These are phyloP conservation scores for Sitta europaea DNA, from an alignment of 2,113 vertebrate genomes.

Conservation along the genomic window DNA sequence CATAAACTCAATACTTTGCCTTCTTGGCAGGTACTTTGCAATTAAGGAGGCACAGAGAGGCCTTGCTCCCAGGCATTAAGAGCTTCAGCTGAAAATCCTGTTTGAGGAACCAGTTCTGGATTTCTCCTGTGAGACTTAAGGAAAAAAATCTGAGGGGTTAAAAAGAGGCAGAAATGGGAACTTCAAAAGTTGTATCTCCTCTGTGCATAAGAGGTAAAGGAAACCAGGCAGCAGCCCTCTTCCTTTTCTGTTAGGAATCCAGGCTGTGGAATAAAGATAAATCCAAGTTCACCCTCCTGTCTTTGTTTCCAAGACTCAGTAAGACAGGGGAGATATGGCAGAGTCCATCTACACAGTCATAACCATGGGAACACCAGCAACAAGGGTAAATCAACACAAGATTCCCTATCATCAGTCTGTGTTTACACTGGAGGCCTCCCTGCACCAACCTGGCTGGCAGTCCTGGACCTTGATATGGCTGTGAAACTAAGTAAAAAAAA, in stretches of 20 bases:
- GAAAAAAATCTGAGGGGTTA: not conserved
- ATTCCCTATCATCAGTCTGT: not conserved
- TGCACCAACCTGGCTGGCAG: not conserved
- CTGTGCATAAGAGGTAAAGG: not conserved
- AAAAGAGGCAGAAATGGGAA: not conserved
- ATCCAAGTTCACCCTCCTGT: not conserved
- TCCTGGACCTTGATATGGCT: not conserved
- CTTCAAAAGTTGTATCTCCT: not conserved
- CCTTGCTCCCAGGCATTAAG: not conserved
- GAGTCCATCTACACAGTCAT: not conserved
- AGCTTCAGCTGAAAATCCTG: not conserved
- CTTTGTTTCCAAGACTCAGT: conserved; percentile 1
- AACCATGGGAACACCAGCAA: conserved; percentile 50
- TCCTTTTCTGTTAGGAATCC: conserved; percentile 6
- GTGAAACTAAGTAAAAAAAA: not conserved
- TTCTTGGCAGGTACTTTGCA: not conserved
- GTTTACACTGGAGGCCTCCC: conserved; percentile 1
- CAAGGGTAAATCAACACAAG: not conserved
- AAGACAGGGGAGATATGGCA: conserved; percentile 20
- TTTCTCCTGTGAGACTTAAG: not conserved
- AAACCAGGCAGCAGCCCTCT: not conserved
- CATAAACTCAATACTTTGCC: accelerated
- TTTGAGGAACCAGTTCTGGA: not conserved
- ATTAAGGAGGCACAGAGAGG: not conserved
- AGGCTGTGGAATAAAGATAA: conserved; percentile 14